phyloP scores from a whole-genome alignment of 2,113 vertebrate species.

The Apteryx mantelli region DNA sequence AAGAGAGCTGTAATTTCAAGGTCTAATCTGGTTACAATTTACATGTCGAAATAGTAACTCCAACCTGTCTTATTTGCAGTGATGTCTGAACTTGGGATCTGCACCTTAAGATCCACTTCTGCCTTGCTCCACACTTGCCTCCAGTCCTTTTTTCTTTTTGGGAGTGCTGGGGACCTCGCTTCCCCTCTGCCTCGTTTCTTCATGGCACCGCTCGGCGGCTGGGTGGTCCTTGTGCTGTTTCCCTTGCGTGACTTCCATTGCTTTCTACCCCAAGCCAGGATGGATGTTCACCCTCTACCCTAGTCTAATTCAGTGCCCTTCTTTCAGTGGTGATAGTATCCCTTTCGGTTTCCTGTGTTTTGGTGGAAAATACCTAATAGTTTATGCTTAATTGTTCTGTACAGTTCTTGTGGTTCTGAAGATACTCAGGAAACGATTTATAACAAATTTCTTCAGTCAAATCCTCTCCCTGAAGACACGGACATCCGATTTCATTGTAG shows the following conservation, averaged over 20 bases:
- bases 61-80: not conserved
- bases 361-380: not conserved
- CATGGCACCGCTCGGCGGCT: not conserved
- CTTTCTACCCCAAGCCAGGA: rapidly evolving
- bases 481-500: not conserved
- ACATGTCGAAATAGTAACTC: not conserved
- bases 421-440: not conserved
- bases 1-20: not conserved
- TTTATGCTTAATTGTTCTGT: not conserved
- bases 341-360: not conserved
- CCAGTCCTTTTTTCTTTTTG: not conserved
- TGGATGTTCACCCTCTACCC: not conserved
- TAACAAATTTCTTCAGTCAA: not conserved
- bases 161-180: not conserved
- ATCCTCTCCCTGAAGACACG: not conserved
- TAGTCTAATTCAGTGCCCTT: rapidly evolving
- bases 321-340: not conserved
- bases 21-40: not conserved
- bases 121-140: not conserved
- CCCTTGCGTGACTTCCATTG: not conserved
- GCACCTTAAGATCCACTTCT: not conserved
- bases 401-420: not conserved
- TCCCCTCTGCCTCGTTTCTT: not conserved
- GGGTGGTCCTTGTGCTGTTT: not conserved
- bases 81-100: not conserved